Evolutionary conservation across 2,797 vertebrate species (phyloP).

Genomic region (Gymnothorax javanicus): DNA sequence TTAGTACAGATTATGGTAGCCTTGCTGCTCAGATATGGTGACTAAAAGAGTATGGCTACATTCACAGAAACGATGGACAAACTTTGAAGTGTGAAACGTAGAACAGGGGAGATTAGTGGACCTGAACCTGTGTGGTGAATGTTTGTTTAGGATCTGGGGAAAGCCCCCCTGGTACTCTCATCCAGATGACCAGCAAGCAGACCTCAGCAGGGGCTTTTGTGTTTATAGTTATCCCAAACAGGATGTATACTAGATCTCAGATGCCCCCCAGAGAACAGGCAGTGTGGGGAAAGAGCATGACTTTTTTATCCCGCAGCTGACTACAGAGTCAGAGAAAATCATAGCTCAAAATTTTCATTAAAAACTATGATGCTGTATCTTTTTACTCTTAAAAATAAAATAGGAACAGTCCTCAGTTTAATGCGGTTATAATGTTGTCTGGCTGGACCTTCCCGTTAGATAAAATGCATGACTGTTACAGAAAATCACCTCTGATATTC

Average conservation of each 20-base stretch:
- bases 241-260: background rate
- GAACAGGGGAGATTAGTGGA: background rate
- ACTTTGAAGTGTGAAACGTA: background rate
- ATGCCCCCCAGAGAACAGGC: no score
- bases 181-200: constrained; percentile 19
- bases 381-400: background rate
- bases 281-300: no score
- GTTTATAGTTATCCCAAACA: constrained; percentile 24
- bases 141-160: background rate
- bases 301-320: no score
- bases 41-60: background rate
- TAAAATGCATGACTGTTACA: background rate
- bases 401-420: background rate
- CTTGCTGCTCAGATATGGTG: background rate
- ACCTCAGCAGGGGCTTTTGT: constrained; percentile 9
- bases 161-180: constrained; percentile 6
- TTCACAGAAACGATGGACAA: background rate
- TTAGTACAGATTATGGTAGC: background rate
- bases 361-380: background rate
- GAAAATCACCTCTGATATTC: background rate
- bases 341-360: background rate
- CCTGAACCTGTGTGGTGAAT: background rate
- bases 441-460: background rate
- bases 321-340: no score
- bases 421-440: background rate